Conservation (phyloP, 2,113 vertebrate species). For the Agapornis roseicollis region DNA sequence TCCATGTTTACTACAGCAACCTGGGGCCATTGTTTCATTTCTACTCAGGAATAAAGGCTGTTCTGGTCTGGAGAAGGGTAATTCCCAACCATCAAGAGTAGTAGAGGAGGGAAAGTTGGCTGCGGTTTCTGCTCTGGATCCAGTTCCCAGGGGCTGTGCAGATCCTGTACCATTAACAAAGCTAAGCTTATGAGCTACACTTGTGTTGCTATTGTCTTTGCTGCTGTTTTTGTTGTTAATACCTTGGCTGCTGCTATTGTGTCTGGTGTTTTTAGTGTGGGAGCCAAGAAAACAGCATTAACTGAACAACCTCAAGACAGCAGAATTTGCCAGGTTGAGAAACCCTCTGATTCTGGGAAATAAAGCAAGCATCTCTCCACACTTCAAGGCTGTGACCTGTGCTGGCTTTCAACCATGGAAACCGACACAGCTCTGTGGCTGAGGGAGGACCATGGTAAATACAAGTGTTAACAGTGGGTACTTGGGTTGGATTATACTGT, state of each 20-base stretch:
- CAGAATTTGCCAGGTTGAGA: constrained; percentile 36
- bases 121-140: background rate
- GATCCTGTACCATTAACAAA: constrained; percentile 16
- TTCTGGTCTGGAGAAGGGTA: background rate
- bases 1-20: background rate
- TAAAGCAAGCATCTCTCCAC: background rate
- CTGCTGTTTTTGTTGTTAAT: constrained; percentile 58
- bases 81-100: background rate
- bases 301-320: background rate
- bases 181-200: constrained; percentile 7
- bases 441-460: accelerated
- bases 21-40: background rate
- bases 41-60: background rate
- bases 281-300: constrained; percentile 47
- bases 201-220: constrained; percentile 50
- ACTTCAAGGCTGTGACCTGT: background rate
- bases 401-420: accelerated
- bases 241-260: constrained; percentile 41
- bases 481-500: background rate
- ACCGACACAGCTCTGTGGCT: background rate
- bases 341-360: constrained; percentile 32
- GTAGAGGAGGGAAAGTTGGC: constrained; percentile 3
- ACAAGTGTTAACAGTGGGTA: background rate
- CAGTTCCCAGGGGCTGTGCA: constrained; percentile 11
- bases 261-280: constrained; percentile 31